Conservation (phyloP, 2,113 vertebrate species). For the Indicator maculatus region DNA sequence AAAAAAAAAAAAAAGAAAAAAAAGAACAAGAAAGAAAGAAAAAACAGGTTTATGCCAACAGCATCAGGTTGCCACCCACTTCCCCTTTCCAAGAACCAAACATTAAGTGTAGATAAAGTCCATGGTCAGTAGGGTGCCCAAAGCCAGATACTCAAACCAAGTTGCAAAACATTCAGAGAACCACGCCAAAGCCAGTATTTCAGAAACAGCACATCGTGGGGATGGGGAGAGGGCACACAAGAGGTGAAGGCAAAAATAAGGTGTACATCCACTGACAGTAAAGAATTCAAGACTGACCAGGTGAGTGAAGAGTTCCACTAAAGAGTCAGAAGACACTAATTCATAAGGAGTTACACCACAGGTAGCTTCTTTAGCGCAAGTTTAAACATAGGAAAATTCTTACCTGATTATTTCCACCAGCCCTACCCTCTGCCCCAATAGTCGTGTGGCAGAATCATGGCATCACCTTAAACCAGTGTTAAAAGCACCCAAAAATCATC, state of each 20-base stretch:
- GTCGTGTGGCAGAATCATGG: not conserved
- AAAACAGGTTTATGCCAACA: conserved; percentile 9
- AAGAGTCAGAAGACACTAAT: conserved; percentile 69
- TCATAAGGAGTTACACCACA: conserved; percentile 87
- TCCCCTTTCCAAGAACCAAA: conserved; percentile 72
- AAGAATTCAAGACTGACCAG: conserved; percentile 70
- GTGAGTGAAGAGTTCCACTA: conserved; percentile 67
- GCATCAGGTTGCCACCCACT: not conserved
- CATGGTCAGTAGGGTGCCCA: conserved; percentile 74
- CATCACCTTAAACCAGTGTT: conserved; percentile 2
- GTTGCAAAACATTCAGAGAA: conserved; percentile 76
- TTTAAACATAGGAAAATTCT: conserved; percentile 25
- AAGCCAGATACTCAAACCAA: conserved; percentile 78
- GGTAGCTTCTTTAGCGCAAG: conserved; percentile 68
- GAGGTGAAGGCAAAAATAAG: conserved; percentile 61
- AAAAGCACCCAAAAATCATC: not conserved
- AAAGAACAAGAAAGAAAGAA: not conserved
- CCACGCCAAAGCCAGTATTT: conserved; percentile 75
- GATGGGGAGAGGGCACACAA: conserved; percentile 36
- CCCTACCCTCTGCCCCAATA: conserved; percentile 11
- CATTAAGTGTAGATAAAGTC: conserved; percentile 72
- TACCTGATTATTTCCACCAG: conserved; percentile 43
- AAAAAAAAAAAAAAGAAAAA: not conserved
- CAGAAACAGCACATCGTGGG: conserved; percentile 65
- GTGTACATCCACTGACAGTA: conserved; percentile 69